A percentile compares a stretch with the other conserved stretches of the same genome.
phyloP scores from a whole-genome alignment of 2,797 vertebrate species.

The Neosalanx taihuensis region DNA sequence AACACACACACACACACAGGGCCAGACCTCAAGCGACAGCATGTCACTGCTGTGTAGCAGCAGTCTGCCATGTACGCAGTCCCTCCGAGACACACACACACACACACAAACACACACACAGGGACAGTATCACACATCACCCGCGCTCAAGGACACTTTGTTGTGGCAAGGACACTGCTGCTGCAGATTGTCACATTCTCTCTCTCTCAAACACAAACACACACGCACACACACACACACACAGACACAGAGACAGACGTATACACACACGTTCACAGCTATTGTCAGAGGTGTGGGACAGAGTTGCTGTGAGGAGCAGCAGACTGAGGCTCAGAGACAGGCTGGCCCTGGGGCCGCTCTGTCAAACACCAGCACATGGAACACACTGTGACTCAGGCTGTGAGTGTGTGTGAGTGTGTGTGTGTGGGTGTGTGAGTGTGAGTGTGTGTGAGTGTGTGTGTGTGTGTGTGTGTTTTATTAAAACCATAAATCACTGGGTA shows the following conservation, averaged over 20 bases:
- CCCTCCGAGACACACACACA: slow-evolving; percentile 53
- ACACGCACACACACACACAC: no score
- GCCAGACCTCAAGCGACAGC: slow-evolving; percentile 4
- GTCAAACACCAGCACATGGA: no score
- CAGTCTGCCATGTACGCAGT: slow-evolving; percentile 55
- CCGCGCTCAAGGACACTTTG: slow-evolving; percentile 65
- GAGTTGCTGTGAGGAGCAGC: slow-evolving; percentile 59
- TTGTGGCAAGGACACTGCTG: slow-evolving; percentile 68
- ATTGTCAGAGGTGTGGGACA: slow-evolving; percentile 48
- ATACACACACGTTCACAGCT: slow-evolving; percentile 45
- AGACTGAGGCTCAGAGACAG: slow-evolving; percentile 72
- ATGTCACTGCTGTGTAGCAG: slow-evolving; percentile 54
- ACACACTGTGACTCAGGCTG: no score
- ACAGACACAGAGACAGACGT: slow-evolving; percentile 25
- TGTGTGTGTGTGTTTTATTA: slow-evolving; percentile 59
- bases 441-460: no score
- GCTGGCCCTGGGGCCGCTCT: slow-evolving; percentile 34
- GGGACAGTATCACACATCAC: slow-evolving; percentile 50
- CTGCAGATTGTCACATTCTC: slow-evolving; percentile 24
- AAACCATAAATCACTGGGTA: slow-evolving; percentile 72
- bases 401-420: no score
- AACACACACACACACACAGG: slow-evolving; percentile 15
- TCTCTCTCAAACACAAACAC: no score
- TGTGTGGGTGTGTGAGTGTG: neutral
- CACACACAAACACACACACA: slow-evolving; percentile 52